Conservation (phyloP, 1,140 invertebrate genomes). For the Sycophila sp. region DNA sequence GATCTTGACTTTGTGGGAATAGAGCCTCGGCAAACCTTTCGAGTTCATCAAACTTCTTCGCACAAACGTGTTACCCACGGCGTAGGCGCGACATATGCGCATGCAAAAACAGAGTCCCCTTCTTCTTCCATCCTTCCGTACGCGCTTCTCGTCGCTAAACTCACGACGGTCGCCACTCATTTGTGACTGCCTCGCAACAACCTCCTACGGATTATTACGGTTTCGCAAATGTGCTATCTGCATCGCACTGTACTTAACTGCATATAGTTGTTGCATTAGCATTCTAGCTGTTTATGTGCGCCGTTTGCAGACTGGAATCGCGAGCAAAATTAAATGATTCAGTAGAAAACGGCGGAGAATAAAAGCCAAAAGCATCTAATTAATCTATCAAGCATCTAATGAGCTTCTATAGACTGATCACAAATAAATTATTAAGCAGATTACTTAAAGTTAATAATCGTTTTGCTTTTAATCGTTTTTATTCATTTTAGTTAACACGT, state of each 20-base stretch:
- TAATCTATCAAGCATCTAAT: no score
- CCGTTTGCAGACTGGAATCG: not conserved
- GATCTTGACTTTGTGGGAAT: slow-evolving; percentile 32
- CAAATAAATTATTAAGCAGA: no score
- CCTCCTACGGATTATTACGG: not conserved
- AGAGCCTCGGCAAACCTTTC: slow-evolving; percentile 7
- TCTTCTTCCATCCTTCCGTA: no score
- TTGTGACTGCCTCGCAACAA: not conserved
- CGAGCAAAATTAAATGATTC: not conserved
- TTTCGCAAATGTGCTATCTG: not conserved
- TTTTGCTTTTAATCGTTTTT: no score
- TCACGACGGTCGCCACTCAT: not conserved
- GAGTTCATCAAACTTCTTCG: slow-evolving; percentile 45
- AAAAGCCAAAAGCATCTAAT: no score
- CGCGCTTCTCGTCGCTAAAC: slow-evolving; percentile 14
- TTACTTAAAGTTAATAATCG: no score
- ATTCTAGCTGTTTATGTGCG: not conserved
- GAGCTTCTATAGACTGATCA: no score
- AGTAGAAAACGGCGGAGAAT: no score
- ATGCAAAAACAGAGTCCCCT: not conserved
- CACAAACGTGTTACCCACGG: slow-evolving; percentile 37
- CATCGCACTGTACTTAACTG: slow-evolving; percentile 5
- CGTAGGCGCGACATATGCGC: not conserved
- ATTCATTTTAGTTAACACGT: no score
- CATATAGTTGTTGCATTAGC: not conserved